Base-by-base conservation (phyloP, 2,888 invertebrate species). In the Agapostemon virescens region DNA sequence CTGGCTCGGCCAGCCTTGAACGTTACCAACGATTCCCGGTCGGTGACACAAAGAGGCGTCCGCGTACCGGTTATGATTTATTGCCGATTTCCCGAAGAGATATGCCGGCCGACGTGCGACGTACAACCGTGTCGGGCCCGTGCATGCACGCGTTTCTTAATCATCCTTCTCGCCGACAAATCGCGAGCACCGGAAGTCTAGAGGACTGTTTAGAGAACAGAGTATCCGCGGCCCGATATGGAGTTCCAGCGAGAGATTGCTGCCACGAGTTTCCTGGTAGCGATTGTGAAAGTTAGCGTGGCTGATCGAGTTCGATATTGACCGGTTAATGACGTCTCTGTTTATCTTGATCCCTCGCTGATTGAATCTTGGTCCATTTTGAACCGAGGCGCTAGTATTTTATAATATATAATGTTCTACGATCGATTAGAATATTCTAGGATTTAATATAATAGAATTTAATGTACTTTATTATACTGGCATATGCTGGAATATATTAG, bases 11-110 rank as follows among this genome's bases (percentile, higher is more conserved):
- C 55, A 55, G 23, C 55, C 55, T 55, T 55, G 55, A 55, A 55
- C 55, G 55, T 55, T 26, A 7, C 26, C 26, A 55, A 55, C 55
- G 78, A 78, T 66, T 69, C 75, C 71, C 77, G 83, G 69, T 70
- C 80, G 79, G 81, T 82, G 87, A 85, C 84, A 82, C 79, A 81
- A 88, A 77, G 72, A 77, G 77, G 79, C 81, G 78, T 64, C 58
- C 77, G 61, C 74, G 63, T 40, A 67, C 64, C 70, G 45, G 68
- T 64, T 40, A 83, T 88, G 84, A 84, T 85, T 86, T 87, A 85
- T 85, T 73, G 77, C 81, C 74, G 84, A 86, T 85, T 84, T 84
- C 75, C 73, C 69, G 66, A 52, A 55, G 69, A 80, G 79, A 84
- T 84, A 84, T 70, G 52, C 2, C 55, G 55, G 26, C 6, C 55